A percentile compares a stretch with the other conserved stretches of the same genome.
Conservation (phyloP, 2,113 vertebrate genomes). For the Gobio gobio region DNA sequence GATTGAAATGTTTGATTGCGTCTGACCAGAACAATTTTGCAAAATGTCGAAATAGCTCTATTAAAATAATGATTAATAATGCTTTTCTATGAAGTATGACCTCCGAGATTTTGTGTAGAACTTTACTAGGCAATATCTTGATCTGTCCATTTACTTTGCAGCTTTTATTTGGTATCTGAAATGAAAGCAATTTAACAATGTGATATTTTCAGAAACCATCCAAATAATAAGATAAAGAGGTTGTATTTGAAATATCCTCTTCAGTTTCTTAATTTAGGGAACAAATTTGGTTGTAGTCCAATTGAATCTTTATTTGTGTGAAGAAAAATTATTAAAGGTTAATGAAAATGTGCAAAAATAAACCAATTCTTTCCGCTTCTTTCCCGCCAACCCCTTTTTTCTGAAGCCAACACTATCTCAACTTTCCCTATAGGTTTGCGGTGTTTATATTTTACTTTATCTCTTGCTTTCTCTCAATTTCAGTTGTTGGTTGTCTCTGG, state of each 20-base stretch:
- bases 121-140: neutral
- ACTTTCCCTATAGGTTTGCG: neutral
- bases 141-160: neutral
- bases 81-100: neutral
- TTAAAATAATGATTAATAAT: conserved; percentile 7
- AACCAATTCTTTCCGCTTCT: neutral
- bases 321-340: neutral
- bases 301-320: neutral
- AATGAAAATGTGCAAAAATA: neutral
- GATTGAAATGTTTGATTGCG: neutral
- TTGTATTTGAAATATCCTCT: neutral
- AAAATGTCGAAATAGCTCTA: neutral
- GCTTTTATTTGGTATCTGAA: neutral
- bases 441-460: neutral
- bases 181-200: conserved; percentile 14
- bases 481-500: conserved; percentile 88
- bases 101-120: neutral
- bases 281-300: neutral
- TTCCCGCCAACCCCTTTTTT: neutral
- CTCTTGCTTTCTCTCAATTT: neutral
- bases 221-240: neutral
- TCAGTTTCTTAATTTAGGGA: neutral
- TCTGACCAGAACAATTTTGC: neutral
- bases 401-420: neutral
- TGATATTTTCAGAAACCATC: neutral